A percentile compares a stretch with the other conserved stretches of the same genome.
Evolutionary conservation across 2,888 invertebrate species (phyloP).

Genomic region (Drosophila subquinaria): DNA sequence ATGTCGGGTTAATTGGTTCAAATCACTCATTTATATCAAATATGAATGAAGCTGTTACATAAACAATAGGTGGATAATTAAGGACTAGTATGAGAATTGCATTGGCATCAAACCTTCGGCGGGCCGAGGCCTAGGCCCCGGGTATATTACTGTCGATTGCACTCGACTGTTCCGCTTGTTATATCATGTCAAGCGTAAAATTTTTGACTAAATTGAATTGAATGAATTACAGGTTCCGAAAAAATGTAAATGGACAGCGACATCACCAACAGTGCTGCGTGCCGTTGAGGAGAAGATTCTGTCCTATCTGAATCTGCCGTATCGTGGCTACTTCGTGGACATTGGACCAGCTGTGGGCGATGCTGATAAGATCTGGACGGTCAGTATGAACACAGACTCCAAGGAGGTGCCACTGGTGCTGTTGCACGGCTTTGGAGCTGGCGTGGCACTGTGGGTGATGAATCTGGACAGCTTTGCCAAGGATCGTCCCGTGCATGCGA

Average conservation of each 20-base stretch:
- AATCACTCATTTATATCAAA: too few species aligned
- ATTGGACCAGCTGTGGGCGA: conserved; percentile 88
- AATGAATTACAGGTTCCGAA: too few species aligned
- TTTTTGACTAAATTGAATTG: too few species aligned
- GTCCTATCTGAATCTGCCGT: conserved; percentile 90
- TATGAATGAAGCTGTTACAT: too few species aligned
- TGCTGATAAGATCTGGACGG: conserved; percentile 89
- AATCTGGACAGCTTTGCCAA: conserved; percentile 94
- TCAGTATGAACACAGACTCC: conserved; percentile 88
- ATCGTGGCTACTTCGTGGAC: conserved; percentile 91
- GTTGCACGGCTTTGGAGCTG: conserved; percentile 97
- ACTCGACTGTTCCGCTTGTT: too few species aligned
- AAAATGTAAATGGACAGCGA: conserved; percentile 88
- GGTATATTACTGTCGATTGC: too few species aligned
- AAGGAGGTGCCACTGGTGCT: conserved; percentile 93
- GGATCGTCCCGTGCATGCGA: conserved; percentile 94
- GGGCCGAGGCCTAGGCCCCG: too few species aligned
- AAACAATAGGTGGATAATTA: too few species aligned
- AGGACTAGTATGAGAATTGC: too few species aligned
- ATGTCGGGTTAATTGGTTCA: too few species aligned
- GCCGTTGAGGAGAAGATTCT: conserved; percentile 93
- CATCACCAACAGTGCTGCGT: conserved; percentile 92
- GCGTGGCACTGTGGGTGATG: conserved; percentile 96
- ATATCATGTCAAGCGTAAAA: too few species aligned
- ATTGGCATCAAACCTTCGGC: too few species aligned